phyloP scores from a whole-genome alignment of 1,140 invertebrate genomes.

The Matsumurasca onukii region DNA sequence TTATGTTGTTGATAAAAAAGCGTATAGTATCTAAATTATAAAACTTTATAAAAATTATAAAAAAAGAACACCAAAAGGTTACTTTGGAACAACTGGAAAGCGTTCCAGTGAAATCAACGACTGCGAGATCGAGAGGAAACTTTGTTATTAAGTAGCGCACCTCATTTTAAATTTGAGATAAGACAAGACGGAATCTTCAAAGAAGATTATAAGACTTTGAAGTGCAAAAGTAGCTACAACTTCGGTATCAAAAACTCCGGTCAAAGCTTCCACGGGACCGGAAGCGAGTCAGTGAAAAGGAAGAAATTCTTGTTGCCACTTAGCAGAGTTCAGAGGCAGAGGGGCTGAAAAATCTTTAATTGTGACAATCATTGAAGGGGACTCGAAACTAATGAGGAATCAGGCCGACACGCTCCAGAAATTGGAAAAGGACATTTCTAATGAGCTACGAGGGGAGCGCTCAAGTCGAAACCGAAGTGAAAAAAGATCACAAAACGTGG shows the following conservation, averaged over 20 bases:
- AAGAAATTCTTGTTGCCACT: constrained; percentile 13
- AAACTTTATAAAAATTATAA: too few relatives aligned
- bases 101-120: too few relatives aligned
- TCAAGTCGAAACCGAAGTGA: constrained; percentile 19
- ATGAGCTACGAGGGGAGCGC: constrained; percentile 21
- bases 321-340: constrained; percentile 1
- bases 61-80: too few relatives aligned
- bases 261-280: too few relatives aligned
- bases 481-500: constrained; percentile 21
- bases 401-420: constrained; percentile 20
- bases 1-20: too few relatives aligned
- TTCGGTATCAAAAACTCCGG: constrained; percentile 8
- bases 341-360: constrained; percentile 31
- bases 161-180: background rate
- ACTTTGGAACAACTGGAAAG: too few relatives aligned
- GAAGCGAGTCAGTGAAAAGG: background rate
- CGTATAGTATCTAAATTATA: too few relatives aligned
- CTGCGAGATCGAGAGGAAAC: background rate
- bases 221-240: constrained; percentile 10
- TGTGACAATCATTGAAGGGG: constrained; percentile 30
- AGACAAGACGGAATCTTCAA: background rate
- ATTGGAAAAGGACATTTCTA: constrained; percentile 28
- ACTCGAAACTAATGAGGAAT: constrained; percentile 28
- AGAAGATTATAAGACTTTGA: background rate
- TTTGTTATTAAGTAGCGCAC: background rate